Evolutionary conservation across 2,888 invertebrate genomes (phyloP).

Genomic region (Acleris cristana): DNA sequence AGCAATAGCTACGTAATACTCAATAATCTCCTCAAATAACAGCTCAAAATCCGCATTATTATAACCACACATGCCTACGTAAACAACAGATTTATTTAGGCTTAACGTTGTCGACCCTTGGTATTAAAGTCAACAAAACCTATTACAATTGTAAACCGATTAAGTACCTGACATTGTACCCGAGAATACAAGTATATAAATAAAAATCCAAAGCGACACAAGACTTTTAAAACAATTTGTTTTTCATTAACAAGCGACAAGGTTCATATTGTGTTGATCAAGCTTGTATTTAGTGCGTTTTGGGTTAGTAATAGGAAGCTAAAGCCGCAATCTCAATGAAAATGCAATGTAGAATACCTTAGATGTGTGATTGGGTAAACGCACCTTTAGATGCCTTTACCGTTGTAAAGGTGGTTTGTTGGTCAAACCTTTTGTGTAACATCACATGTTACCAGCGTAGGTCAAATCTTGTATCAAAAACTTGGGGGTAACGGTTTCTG

Average conservation of each 20-base stretch:
- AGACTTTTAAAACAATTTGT: too few species aligned
- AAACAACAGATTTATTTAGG: constrained; percentile 6
- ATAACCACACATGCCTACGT: not conserved
- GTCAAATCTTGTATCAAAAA: too few species aligned
- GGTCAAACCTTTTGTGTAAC: not conserved
- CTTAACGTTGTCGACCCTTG: constrained; percentile 8
- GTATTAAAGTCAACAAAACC: constrained; percentile 25
- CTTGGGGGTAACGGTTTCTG: too few species aligned
- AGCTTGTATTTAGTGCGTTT: too few species aligned
- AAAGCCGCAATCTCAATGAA: not conserved
- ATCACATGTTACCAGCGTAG: too few species aligned
- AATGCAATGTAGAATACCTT: not conserved
- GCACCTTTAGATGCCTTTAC: not conserved
- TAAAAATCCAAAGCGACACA: too few species aligned
- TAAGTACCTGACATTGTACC: constrained; percentile 31
- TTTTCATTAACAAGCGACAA: too few species aligned
- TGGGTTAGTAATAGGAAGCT: too few species aligned
- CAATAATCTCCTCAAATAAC: not conserved
- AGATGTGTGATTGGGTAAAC: not conserved
- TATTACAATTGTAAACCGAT: constrained; percentile 34
- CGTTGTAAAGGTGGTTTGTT: not conserved
- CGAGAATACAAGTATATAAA: not conserved
- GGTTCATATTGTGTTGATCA: too few species aligned
- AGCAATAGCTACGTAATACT: too few species aligned
- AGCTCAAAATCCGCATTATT: not conserved